A percentile compares a stretch with the other conserved stretches of the same genome.
phyloP scores from a whole-genome alignment of 1,140 invertebrate genomes.

The Orussus abietinus region DNA sequence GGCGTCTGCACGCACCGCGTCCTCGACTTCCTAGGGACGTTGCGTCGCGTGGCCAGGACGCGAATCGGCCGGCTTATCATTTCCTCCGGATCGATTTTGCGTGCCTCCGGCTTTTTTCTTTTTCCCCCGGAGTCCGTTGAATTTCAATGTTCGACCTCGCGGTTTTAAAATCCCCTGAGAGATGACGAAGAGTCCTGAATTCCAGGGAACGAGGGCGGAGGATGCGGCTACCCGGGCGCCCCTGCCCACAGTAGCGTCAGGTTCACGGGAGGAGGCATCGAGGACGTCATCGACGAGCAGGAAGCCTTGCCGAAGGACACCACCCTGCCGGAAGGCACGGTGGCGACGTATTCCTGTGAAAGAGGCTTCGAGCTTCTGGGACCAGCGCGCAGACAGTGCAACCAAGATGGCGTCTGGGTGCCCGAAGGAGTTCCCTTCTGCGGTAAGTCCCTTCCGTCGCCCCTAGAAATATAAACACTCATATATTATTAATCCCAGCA shows the following conservation, averaged over 20 bases:
- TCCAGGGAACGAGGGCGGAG: conserved; percentile 32
- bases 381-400: conserved; percentile 74
- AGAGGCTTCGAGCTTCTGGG: conserved; percentile 87
- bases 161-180: too few species aligned
- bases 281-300: conserved; percentile 47
- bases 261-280: conserved; percentile 58
- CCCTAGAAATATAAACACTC: conserved; percentile 7
- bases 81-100: conserved; percentile 8
- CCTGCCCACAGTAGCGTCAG: conserved; percentile 80
- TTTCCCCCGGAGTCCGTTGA: conserved; percentile 1
- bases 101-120: conserved; percentile 8
- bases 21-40: too few species aligned
- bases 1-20: too few species aligned
- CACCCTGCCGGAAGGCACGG: conserved; percentile 61
- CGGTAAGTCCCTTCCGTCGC: too few species aligned
- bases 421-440: conserved; percentile 92
- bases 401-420: conserved; percentile 73
- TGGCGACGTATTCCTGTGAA: conserved; percentile 85
- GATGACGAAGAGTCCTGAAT: too few species aligned
- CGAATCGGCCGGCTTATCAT: conserved; percentile 6
- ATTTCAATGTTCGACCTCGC: too few species aligned
- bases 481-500: conserved; percentile 1
- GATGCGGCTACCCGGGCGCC: conserved; percentile 86
- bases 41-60: not conserved
- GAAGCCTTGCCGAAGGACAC: conserved; percentile 55